These are phyloP conservation scores for Onthophagus sagittarius DNA, from an alignment of 2,888 invertebrate genomes.

Conservation along the genomic window DNA sequence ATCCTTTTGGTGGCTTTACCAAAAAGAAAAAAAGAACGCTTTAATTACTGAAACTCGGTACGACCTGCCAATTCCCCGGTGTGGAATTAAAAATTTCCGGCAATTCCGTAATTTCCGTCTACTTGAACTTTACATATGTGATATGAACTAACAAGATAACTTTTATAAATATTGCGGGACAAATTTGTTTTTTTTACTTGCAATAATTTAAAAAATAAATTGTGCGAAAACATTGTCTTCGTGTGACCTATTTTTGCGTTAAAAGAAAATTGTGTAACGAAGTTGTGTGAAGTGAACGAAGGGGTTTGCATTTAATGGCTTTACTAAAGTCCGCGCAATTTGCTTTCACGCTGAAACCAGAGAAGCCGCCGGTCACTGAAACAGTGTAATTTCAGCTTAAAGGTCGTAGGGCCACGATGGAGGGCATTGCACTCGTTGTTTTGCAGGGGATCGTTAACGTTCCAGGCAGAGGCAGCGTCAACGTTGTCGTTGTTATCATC, in stretches of 20 bases:
- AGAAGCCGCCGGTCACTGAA: not conserved
- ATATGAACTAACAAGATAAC: too few species aligned
- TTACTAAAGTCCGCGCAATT: not conserved
- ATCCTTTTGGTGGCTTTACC: too few species aligned
- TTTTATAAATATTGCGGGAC: too few species aligned
- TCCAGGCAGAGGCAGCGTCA: not conserved
- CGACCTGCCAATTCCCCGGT: too few species aligned
- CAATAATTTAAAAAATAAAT: too few species aligned
- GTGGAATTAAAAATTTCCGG: too few species aligned
- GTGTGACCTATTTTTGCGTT: not conserved
- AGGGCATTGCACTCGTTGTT: not conserved
- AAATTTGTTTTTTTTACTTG: too few species aligned
- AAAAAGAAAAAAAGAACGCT: too few species aligned
- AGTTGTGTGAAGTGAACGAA: not conserved
- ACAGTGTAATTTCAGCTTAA: not conserved
- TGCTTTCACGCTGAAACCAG: not conserved
- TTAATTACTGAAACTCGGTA: too few species aligned
- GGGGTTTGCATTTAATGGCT: not conserved
- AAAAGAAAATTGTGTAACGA: not conserved
- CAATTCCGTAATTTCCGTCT: too few species aligned
- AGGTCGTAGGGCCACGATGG: not conserved
- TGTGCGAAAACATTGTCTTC: not conserved
- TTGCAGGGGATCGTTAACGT: not conserved
- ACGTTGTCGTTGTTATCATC: not conserved
- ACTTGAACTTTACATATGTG: too few species aligned